Evolutionary conservation across 2,888 invertebrate genomes (phyloP), one percentile per base, ranked within the genome.

Genomic region (Diabrotica balteata): DNA sequence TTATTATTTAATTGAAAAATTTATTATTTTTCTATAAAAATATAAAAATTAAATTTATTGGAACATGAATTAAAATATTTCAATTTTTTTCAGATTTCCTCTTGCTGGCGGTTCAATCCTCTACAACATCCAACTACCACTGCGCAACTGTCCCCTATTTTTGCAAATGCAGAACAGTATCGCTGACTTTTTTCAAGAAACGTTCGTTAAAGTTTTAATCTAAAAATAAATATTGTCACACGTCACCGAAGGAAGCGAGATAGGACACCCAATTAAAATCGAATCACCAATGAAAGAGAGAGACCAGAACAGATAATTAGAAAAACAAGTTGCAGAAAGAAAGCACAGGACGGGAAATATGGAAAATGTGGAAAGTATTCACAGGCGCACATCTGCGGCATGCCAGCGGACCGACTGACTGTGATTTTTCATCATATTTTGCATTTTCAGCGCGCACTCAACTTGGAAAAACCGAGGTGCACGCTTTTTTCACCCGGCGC

Each of bases 381-480:
- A 57, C 55, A 57, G 55, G 83, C 83, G 82, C 83, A 83, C 81
- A 83, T 82, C 83, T 83, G 73, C 61, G 73, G 73, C 69, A 66
- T 71, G 71, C 82, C 82, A 79, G 74, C 73, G 73, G 78, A 72
- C 80, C 79, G 77, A 80, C 76, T 80, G 77, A 80, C 76, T 80
- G 81, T 80, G 82, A 83, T 83, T 84, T 83, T 83, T 83, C 82
- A 80, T 81, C 80, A 80, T 79, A 80, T 80, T 79, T 78, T 67
- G 68, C 72, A 67, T 57, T 55, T 32, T 44, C 51, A 51, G 57
- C 70, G 73, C 79, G 77, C 76, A 72, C 72, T 72, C 72, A 44
- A 69, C 69, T 69, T 69, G 72, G 72, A 76, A 76, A 76, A 74
- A 73, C 70, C 72, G 65, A 64, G 70, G 61, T 69, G 64, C 49